Evolutionary conservation across 1,140 invertebrate genomes (phyloP), one percentile per base, ranked within the genome.

Genomic region (Lysiphlebus fabarum): DNA sequence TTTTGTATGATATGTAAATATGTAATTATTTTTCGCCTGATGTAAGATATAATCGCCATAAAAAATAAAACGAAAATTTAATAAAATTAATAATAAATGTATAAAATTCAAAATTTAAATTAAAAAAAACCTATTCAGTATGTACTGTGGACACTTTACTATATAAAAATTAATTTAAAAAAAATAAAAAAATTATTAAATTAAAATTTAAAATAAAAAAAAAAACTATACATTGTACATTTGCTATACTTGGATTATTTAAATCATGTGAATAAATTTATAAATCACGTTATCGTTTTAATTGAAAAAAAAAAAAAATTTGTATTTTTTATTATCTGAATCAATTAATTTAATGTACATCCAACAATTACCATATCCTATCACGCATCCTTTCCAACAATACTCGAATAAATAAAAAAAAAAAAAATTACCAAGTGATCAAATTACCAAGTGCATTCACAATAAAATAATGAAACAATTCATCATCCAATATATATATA

Each of bases 1-100:
- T 68, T 62, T 65, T 79, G 77, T 80, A 80, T 61, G 64, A 80
- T 79, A 80, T 80, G 78, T 80, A 80, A 71, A 80, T 80, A 80
- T 79, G 78, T 80, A 78, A 67, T 68, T 74, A 67, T 65, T 73
- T 67, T 70, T 71, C 71, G 76, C 76, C 77, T 78, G 74, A 68
- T 79, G 76, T 78, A 79, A 79, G 73, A 78, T 78, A 78, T 68
- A 69, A 58, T 70, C 68, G 65, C 68, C 69, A 66, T 64, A 37
- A 62, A 50, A 56, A 44, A 53, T 55, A 59, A 44, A 37, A 53
- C 50, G 44, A 62, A 54, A 50, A 65, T 33, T 41, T 48, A 64
- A 63, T 53, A 17, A 55, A 56, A 12, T n/a, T 48, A 59, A 55
- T 55, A 60, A 55, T 59, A 56, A 62, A 62, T 55, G 57, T 58